These are phyloP conservation scores for Pyrocoelia pectoralis DNA, from an alignment of 2,888 invertebrate genomes.

Conservation along the genomic window DNA sequence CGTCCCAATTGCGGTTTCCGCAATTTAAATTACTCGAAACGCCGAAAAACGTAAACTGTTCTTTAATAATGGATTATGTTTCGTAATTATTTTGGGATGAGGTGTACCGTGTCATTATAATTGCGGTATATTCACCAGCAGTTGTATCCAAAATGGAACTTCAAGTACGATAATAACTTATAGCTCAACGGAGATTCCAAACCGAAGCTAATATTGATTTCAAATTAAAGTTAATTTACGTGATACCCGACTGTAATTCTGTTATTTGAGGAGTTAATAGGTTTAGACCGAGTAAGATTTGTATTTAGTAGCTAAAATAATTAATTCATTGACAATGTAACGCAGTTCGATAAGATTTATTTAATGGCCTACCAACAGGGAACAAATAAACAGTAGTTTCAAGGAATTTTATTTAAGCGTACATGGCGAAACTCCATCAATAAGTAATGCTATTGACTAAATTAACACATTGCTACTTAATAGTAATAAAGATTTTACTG, in stretches of 20 bases:
- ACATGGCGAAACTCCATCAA: no score
- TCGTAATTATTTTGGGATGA: not conserved
- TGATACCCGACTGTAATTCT: constrained; percentile 19
- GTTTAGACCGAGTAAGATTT: constrained; percentile 11
- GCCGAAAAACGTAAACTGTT: no score
- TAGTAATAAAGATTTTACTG: no score
- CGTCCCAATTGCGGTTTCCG: no score
- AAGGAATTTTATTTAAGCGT: no score
- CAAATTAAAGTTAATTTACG: constrained; percentile 28
- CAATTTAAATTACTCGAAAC: no score
- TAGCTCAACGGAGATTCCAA: constrained; percentile 19
- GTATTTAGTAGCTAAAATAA: not conserved
- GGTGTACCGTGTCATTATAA: not conserved
- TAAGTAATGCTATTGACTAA: no score
- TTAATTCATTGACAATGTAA: not conserved
- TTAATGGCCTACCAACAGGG: no score
- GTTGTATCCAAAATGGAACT: not conserved
- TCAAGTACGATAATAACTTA: constrained; percentile 1
- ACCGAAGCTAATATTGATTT: constrained; percentile 28
- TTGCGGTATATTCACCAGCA: not conserved
- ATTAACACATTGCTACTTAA: no score
- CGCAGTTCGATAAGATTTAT: not conserved
- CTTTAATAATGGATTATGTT: not conserved
- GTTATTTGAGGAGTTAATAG: constrained; percentile 27
- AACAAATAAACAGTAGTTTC: no score